Evolutionary conservation across 2,113 vertebrate genomes (phyloP).

Genomic region (Baryphthengus martii): DNA sequence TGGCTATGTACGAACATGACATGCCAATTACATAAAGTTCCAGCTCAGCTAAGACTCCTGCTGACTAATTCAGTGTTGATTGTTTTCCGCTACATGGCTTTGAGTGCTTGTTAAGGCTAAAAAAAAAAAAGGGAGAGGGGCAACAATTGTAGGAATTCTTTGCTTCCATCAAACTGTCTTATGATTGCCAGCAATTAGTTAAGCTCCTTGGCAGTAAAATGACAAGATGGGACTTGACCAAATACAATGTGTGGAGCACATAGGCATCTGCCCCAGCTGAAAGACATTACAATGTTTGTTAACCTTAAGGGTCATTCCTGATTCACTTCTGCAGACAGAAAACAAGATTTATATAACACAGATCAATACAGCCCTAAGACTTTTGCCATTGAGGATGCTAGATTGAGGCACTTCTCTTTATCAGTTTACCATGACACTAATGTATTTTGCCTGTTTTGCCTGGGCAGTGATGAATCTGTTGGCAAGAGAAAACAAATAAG

Average conservation of each 20-base stretch:
- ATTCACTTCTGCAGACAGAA: conserved; percentile 96
- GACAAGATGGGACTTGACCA: conserved; percentile 89
- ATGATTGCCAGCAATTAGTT: conserved; percentile 97
- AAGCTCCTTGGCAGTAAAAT: conserved; percentile 87
- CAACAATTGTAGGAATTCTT: conserved; percentile 81
- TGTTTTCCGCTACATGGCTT: conserved; percentile 89
- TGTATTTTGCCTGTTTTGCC: conserved; percentile 96
- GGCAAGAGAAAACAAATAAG: conserved; percentile 88
- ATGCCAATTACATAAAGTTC: conserved; percentile 94
- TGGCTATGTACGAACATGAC: conserved; percentile 82
- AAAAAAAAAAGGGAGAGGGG: background rate
- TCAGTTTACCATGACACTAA: conserved; percentile 98
- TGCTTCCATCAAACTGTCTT: conserved; percentile 83
- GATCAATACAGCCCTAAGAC: conserved; percentile 95
- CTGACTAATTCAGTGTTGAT: conserved; percentile 93
- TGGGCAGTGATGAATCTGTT: conserved; percentile 95
- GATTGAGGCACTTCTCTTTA: conserved; percentile 91
- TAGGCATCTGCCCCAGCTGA: conserved; percentile 86
- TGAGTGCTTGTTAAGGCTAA: conserved; percentile 87
- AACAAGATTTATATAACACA: conserved; percentile 98
- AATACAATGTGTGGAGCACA: conserved; percentile 89
- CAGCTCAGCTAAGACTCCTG: conserved; percentile 88
- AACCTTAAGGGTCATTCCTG: conserved; percentile 93
- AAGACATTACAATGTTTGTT: conserved; percentile 98
- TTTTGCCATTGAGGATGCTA: conserved; percentile 86